phyloP scores from a whole-genome alignment of 2,113 vertebrate species.

The Struthio camelus region DNA sequence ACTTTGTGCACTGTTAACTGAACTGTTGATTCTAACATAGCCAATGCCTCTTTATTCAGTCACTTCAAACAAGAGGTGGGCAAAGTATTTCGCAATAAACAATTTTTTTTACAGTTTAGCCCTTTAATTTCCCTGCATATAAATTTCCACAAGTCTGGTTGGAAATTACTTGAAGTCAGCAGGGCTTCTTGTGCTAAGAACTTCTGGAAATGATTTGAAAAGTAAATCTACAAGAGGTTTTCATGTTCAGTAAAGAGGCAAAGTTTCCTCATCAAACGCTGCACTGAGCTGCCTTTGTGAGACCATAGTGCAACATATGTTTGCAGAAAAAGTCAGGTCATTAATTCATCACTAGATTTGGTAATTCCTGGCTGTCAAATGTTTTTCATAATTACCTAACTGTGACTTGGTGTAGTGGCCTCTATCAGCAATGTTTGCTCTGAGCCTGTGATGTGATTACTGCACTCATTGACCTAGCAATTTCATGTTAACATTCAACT shows the following conservation, averaged over 20 bases:
- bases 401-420: background rate
- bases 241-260: background rate
- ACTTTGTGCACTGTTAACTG: too few relatives aligned
- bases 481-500: background rate
- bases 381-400: background rate
- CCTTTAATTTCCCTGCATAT: background rate
- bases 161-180: background rate
- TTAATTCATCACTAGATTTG: background rate
- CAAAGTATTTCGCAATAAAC: background rate
- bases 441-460: background rate
- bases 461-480: background rate
- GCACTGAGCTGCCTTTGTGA: background rate
- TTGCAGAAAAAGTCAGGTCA: background rate
- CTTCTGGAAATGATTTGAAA: background rate
- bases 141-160: background rate
- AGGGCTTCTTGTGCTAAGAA: background rate
- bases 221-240: background rate
- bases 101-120: background rate
- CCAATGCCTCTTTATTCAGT: accelerated
- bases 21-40: too few relatives aligned
- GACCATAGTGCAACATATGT: background rate
- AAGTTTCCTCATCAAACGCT: background rate
- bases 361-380: background rate
- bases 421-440: background rate
- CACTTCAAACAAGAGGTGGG: background rate